Conservation (phyloP, 2,888 invertebrate species). For the Achlya flavicornis region DNA sequence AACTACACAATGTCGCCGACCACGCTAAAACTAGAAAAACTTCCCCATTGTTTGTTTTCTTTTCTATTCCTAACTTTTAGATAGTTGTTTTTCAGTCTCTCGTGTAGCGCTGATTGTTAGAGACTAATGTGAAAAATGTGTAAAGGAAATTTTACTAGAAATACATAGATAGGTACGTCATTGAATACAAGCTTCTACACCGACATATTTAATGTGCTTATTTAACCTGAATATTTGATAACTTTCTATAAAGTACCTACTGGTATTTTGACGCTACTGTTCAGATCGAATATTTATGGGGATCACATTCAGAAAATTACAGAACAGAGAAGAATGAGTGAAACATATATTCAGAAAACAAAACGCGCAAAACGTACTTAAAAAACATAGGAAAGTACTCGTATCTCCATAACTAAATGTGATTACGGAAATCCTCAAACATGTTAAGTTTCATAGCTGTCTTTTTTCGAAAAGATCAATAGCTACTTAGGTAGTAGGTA, state of each 20-base stretch:
- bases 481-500: conserved; percentile 27
- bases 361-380: no score
- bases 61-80: conserved; percentile 66
- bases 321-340: no score
- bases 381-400: no score
- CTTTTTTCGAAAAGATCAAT: conserved; percentile 33
- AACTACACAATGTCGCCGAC: conserved; percentile 67
- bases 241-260: no score
- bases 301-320: no score
- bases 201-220: no score
- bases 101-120: conserved; percentile 46
- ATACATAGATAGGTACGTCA: conserved; percentile 12
- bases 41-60: conserved; percentile 64
- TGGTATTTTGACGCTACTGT: no score
- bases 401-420: background rate
- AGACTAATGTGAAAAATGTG: no score
- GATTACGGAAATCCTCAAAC: conserved; percentile 20
- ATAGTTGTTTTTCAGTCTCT: conserved; percentile 61
- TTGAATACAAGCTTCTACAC: background rate
- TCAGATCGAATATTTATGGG: no score
- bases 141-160: conserved; percentile 13
- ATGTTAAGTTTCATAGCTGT: conserved; percentile 18
- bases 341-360: no score
- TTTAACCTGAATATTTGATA: no score
- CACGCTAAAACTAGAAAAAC: conserved; percentile 70